These are phyloP conservation scores for Zaprionus nigranus DNA, from an alignment of 1,140 invertebrate genomes.

Conservation along the genomic window DNA sequence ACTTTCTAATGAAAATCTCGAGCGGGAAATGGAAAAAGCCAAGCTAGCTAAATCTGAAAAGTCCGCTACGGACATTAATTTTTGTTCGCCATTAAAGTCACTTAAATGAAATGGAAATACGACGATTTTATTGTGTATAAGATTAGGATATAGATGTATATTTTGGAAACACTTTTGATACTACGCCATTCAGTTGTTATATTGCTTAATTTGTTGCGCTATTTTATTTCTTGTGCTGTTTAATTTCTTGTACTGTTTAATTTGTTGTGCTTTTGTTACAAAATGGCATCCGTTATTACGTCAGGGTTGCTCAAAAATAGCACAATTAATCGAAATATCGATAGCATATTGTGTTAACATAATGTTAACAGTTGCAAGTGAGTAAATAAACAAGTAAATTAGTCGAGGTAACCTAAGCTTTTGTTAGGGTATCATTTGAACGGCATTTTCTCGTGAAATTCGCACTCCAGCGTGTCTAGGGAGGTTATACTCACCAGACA, in stretches of 20 bases:
- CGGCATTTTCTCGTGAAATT: background rate
- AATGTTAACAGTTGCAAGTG: background rate
- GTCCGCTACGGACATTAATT: slow-evolving; percentile 9
- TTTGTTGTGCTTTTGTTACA: background rate
- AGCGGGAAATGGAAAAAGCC: background rate
- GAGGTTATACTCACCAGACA: slow-evolving; percentile 2
- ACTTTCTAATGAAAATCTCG: background rate
- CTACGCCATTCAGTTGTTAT: background rate
- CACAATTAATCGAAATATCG: background rate
- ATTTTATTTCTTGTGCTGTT: too few species aligned
- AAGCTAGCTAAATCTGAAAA: background rate
- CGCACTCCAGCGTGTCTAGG: background rate
- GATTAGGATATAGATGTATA: background rate
- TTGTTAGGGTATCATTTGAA: slow-evolving; percentile 1
- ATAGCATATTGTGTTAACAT: background rate
- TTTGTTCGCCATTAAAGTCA: slow-evolving; percentile 7
- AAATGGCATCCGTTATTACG: background rate
- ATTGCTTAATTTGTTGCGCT: background rate
- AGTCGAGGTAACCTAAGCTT: background rate
- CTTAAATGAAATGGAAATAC: slow-evolving; percentile 2
- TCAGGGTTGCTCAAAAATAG: background rate
- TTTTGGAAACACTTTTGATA: background rate
- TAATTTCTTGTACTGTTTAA: background rate
- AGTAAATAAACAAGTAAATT: background rate
- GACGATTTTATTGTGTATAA: background rate